Base-by-base conservation (phyloP, 37 sponge, comb jelly and placozoan species). In the Beroe ovata region DNA sequence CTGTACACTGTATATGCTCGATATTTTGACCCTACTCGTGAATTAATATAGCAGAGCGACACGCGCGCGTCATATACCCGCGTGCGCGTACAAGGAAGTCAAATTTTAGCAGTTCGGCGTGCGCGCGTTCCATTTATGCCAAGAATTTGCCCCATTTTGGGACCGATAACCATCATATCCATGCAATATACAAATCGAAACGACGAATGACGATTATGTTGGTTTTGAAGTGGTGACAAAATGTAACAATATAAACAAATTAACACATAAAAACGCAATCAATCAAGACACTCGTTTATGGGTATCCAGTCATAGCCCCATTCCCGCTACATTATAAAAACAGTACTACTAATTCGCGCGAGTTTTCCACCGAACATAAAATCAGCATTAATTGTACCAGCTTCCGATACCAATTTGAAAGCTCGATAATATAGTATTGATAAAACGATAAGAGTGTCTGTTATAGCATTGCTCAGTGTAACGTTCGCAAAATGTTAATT, bases 221-320 rank as follows among this genome's bases (percentile, higher is more conserved):
- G 54, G 11, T 11, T 16, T 16, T 47, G 6, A 47, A 16, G 11
- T 47, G 11, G 54, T 47, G 54, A 47, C 54, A 47, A 47, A 47
- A 47, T 47, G 54, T 47, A 47, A 47, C 69, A 66, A 66, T 66
- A 66, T 66, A 66, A 66, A 66, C 69, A 66, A 33, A 29, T 66
- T 66, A 66, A 33, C 35, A 66, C 69, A 66, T 66, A 66, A 66
- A 66, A 66, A 66, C 69, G 34, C 69, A 66, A 66, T 66, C 69
- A 66, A 23, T 66, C 30, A 66, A 32, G 16, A 66, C 69, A 66
- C 25, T 66, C 25, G 34, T 62, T 62, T 18, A 4, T 6, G 21
- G 8, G 63, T 62, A n/a, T n/a, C n/a, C 63, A 62, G 63, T 29
- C 21, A 62, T 62, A 6, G 63, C 28, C 4, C 6, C 6, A 62